These are phyloP conservation scores for Mythimna pallens DNA, from an alignment of 2,888 invertebrate genomes.

Conservation along the genomic window DNA sequence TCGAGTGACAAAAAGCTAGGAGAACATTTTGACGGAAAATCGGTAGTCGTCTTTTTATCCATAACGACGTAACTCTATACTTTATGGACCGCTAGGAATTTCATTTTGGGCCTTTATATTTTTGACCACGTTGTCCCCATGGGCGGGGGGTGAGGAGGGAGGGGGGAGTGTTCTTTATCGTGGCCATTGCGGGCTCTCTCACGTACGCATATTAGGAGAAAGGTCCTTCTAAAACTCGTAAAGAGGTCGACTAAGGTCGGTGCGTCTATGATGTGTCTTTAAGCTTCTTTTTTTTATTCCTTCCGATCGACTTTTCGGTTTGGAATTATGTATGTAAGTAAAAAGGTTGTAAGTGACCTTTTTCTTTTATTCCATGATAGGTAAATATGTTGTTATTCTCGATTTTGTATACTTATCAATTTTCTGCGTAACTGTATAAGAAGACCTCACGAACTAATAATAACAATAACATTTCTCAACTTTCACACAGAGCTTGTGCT, in stretches of 20 bases:
- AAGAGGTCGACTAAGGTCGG: slow-evolving; percentile 82
- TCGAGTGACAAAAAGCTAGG: slow-evolving; percentile 61
- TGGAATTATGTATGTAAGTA: slow-evolving; percentile 56
- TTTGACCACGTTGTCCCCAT: slow-evolving; percentile 81
- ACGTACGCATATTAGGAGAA: slow-evolving; percentile 84
- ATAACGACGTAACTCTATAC: slow-evolving; percentile 89
- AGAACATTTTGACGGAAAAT: slow-evolving; percentile 64
- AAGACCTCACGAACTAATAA: not conserved
- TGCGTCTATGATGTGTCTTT: slow-evolving; percentile 73
- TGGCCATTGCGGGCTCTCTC: slow-evolving; percentile 77
- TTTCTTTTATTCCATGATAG: slow-evolving; percentile 24
- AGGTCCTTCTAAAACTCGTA: slow-evolving; percentile 82
- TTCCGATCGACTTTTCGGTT: slow-evolving; percentile 69
- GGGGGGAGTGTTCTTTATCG: slow-evolving; percentile 76
- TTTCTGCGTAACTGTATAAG: not conserved
- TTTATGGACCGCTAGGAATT: slow-evolving; percentile 86
- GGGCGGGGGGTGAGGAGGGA: slow-evolving; percentile 40
- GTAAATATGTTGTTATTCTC: slow-evolving; percentile 4
- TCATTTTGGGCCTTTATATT: slow-evolving; percentile 86
- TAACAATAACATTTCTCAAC: no score
- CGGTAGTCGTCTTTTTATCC: slow-evolving; percentile 69
- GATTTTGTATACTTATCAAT: no score
- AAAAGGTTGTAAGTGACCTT: slow-evolving; percentile 40
- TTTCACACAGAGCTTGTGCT: no score
- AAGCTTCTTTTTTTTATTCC: slow-evolving; percentile 73